Conservation (phyloP, 2,113 vertebrate genomes). For the Pungitius pungitius region DNA sequence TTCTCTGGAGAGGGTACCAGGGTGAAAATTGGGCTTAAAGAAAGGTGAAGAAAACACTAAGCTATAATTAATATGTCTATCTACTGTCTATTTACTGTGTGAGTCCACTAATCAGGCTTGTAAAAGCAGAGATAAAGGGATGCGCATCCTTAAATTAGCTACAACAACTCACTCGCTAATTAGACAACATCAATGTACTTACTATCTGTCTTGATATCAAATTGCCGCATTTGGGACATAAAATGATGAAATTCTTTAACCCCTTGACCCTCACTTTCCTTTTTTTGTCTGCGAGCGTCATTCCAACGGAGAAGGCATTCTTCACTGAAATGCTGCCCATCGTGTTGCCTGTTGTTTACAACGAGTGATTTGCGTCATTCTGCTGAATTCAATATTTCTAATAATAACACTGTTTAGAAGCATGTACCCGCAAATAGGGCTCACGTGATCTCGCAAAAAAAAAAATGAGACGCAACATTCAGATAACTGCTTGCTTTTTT, state of each 20-base stretch:
- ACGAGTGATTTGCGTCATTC: not conserved
- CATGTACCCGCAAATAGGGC: no score
- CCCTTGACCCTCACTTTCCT: not conserved
- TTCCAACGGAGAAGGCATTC: not conserved
- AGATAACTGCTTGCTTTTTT: not conserved
- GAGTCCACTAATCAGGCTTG: constrained; percentile 27
- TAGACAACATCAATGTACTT: constrained; percentile 5
- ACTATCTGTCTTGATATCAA: constrained; percentile 1
- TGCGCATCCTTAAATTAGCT: not conserved
- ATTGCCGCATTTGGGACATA: not conserved
- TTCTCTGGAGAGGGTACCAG: constrained; percentile 10
- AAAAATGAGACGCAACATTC: not conserved
- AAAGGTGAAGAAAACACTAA: constrained; percentile 15
- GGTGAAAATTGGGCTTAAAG: constrained; percentile 2
- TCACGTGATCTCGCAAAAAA: not conserved
- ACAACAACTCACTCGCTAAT: constrained; percentile 6
- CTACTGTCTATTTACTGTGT: not conserved
- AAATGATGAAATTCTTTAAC: not conserved
- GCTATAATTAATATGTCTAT: not conserved
- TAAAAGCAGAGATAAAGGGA: constrained; percentile 13
- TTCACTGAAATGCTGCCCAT: not conserved
- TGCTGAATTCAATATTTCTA: not conserved
- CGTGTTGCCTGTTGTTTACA: not conserved
- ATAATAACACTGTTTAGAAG: no score
- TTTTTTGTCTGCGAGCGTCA: not conserved